Evolutionary conservation across 2,797 vertebrate species (phyloP).

Genomic region (Typhlichthys eigenmanni): DNA sequence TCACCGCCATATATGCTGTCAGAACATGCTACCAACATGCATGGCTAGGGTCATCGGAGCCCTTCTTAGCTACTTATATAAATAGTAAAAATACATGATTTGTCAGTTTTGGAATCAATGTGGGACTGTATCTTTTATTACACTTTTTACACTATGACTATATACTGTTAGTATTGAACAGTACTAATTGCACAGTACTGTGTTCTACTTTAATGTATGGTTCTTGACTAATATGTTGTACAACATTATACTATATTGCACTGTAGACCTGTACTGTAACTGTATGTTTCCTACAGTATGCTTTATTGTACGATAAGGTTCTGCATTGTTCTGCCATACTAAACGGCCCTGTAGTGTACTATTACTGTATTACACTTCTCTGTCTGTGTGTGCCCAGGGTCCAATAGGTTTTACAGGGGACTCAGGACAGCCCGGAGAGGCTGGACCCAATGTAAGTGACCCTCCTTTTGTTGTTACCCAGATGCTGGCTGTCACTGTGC

Average conservation of each 20-base stretch:
- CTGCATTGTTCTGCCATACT: no score
- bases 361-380: background rate
- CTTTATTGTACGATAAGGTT: background rate
- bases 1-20: background rate
- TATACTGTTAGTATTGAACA: background rate
- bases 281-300: no score
- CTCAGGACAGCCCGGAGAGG: conserved; percentile 92
- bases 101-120: background rate
- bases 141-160: background rate
- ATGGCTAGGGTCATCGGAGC: conserved; percentile 64
- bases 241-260: background rate
- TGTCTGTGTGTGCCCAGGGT: conserved; percentile 74
- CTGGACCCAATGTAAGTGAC: conserved; percentile 89
- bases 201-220: no score
- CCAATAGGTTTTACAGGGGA: conserved; percentile 94
- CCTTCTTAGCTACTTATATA: no score
- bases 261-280: background rate
- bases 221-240: no score
- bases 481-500: background rate
- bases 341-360: background rate
- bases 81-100: no score
- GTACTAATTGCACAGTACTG: background rate
- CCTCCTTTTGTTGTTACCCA: background rate
- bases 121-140: background rate
- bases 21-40: no score